phyloP scores from a whole-genome alignment of 2,113 vertebrate genomes.

The Paratilapia polleni region DNA sequence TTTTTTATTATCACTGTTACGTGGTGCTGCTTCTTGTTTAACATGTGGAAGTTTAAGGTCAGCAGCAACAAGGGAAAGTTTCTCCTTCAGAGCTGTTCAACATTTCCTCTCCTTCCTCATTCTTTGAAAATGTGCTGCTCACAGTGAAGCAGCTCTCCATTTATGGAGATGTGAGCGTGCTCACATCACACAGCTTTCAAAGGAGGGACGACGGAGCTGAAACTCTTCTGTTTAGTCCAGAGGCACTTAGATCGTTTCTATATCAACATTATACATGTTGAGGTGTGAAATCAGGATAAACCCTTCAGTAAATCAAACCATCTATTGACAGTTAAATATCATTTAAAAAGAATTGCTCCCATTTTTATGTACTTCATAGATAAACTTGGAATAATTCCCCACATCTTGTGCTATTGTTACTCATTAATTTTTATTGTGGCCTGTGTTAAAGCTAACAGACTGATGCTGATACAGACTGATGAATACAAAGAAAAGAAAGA shows the following conservation, averaged over 20 bases:
- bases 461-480: no score
- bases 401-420: neutral
- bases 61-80: neutral
- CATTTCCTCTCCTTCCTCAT: neutral
- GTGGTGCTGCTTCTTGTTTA: neutral
- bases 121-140: neutral
- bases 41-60: neutral
- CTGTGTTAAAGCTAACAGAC: no score
- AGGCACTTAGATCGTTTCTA: no score
- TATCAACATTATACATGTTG: neutral
- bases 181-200: neutral
- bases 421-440: neutral
- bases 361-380: neutral
- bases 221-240: neutral
- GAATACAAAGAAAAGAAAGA: no score
- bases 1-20: rapidly evolving
- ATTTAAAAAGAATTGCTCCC: neutral
- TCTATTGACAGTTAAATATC: neutral
- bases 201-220: neutral
- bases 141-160: neutral
- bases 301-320: no score
- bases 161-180: neutral
- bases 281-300: neutral
- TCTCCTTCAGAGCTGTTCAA: neutral
- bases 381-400: neutral